Percentiles rank a stretch among this genome's conserved stretches.
Evolutionary conservation across 2,797 vertebrate species (phyloP).

Genomic region (Micrastur ruficollis): DNA sequence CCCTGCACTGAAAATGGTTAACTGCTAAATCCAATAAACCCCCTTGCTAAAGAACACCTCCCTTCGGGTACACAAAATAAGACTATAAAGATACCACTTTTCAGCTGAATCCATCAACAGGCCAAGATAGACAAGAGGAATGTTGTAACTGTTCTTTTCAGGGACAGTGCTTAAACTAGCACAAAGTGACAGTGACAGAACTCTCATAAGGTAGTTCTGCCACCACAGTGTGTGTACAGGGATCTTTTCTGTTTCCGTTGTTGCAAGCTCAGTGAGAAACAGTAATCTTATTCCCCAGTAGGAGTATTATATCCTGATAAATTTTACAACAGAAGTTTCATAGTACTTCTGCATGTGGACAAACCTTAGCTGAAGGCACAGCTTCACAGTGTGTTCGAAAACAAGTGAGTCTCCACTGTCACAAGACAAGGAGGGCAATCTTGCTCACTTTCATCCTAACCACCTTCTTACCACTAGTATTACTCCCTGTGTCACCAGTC

Average conservation of each 20-base stretch:
- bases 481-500: neutral
- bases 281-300: neutral
- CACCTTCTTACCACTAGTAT: neutral
- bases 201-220: neutral
- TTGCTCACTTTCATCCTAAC: neutral
- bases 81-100: neutral
- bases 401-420: neutral
- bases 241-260: neutral
- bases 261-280: neutral
- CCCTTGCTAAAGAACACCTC: neutral
- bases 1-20: neutral
- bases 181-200: neutral
- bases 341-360: neutral
- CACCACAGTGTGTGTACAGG: accelerated
- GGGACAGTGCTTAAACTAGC: neutral
- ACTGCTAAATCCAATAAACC: neutral
- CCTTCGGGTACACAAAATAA: neutral
- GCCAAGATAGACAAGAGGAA: neutral
- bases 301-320: neutral
- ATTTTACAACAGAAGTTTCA: neutral
- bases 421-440: accelerated
- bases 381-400: neutral
- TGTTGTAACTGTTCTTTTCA: accelerated
- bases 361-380: neutral
- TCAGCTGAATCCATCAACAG: neutral